Conservation (phyloP, 1,140 invertebrate genomes). For the Lucilia cuprina region DNA sequence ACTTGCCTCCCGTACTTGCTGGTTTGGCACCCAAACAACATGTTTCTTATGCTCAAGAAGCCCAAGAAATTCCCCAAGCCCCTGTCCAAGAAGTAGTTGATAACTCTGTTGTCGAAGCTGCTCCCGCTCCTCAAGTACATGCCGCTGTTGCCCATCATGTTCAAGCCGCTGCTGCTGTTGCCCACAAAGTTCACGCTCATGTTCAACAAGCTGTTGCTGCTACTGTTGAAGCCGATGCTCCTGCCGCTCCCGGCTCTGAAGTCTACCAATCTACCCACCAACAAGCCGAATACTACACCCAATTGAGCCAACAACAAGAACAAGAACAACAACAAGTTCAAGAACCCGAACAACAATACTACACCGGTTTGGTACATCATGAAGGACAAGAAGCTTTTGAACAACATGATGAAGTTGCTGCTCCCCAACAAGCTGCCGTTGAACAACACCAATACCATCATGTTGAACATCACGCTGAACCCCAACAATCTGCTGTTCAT, state of each 20-base stretch:
- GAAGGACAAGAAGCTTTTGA: background rate
- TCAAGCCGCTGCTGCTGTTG: background rate
- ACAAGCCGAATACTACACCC: background rate
- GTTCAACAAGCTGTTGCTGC: background rate
- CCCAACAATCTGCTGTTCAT: background rate
- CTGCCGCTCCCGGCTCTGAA: background rate
- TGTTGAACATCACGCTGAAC: no score
- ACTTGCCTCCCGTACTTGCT: conserved; percentile 47
- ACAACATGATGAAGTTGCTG: background rate
- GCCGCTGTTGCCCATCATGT: background rate
- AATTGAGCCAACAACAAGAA: background rate
- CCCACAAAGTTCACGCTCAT: background rate
- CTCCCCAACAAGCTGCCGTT: conserved; percentile 2
- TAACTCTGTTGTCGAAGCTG: background rate
- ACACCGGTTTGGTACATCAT: background rate
- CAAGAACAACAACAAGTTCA: background rate
- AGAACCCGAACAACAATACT: conserved; percentile 10
- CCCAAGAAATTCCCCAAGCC: conserved; percentile 15
- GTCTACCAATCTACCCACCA: background rate
- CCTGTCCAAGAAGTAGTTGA: background rate
- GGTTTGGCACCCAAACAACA: background rate
- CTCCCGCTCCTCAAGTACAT: background rate
- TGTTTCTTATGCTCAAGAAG: background rate
- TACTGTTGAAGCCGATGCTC: background rate
- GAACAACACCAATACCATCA: no score